A percentile compares a stretch with the other conserved stretches of the same genome.
These are phyloP conservation scores for Nomada ferruginata DNA, from an alignment of 2,888 invertebrate genomes.

Conservation along the genomic window DNA sequence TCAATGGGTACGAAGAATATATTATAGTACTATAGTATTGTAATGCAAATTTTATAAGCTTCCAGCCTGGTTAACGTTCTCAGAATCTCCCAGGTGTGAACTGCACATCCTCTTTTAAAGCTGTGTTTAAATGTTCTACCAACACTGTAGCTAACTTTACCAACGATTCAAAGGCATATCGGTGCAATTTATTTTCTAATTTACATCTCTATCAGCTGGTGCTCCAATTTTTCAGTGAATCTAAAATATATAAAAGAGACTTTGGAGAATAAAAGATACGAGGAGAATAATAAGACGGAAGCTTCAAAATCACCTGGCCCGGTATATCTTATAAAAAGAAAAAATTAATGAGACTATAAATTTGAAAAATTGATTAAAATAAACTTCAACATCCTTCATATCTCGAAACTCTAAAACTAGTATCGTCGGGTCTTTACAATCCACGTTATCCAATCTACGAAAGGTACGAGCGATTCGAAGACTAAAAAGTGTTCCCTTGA, in stretches of 20 bases:
- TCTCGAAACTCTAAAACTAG: not conserved
- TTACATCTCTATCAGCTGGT: too few species aligned
- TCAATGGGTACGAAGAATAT: not conserved
- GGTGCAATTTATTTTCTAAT: too few species aligned
- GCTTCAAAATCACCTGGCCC: too few species aligned
- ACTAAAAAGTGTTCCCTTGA: not conserved
- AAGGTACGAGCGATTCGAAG: conserved; percentile 2
- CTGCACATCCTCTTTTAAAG: not conserved
- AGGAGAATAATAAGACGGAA: too few species aligned
- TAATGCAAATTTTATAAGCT: conserved; percentile 34
- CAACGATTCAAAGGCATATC: not conserved
- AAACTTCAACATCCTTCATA: too few species aligned
- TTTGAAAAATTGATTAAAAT: too few species aligned
- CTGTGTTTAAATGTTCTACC: not conserved
- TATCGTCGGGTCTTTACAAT: not conserved
- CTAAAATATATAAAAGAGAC: too few species aligned
- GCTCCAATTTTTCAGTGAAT: too few species aligned
- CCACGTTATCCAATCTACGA: not conserved
- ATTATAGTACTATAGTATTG: not conserved
- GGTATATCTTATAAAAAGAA: too few species aligned
- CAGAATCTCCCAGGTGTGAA: conserved; percentile 20
- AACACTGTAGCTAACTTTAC: too few species aligned
- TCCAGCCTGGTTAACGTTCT: not conserved
- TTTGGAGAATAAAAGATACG: too few species aligned
- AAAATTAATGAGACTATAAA: too few species aligned